Conservation (phyloP, 2,113 vertebrate genomes). For the Elgaria multicarinata region DNA sequence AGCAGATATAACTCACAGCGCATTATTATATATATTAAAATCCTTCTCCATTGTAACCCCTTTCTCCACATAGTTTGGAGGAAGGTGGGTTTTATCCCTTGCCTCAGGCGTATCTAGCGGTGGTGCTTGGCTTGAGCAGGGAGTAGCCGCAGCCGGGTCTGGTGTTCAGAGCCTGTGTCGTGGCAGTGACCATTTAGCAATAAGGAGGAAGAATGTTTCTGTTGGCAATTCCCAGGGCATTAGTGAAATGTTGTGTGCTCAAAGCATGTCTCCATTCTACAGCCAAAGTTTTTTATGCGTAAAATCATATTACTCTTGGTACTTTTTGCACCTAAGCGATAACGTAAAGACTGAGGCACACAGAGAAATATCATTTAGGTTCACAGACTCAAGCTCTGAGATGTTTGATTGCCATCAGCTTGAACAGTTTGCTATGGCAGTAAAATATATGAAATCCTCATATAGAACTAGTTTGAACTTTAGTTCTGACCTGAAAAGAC, state of each 20-base stretch:
- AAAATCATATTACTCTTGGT: not conserved
- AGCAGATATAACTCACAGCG: too few species aligned
- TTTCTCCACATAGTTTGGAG: too few species aligned
- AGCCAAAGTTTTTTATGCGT: not conserved
- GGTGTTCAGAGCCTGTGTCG: too few species aligned
- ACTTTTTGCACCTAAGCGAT: not conserved
- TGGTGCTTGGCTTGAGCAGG: too few species aligned
- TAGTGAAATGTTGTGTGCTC: not conserved
- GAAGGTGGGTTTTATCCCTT: too few species aligned
- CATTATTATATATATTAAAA: too few species aligned
- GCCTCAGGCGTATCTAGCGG: too few species aligned
- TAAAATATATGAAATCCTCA: not conserved
- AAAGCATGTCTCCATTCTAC: not conserved
- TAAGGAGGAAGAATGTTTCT: conserved; percentile 1
- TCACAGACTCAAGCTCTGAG: conserved; percentile 2
- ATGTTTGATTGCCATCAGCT: conserved; percentile 6
- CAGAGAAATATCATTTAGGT: not conserved
- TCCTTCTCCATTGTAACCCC: too few species aligned
- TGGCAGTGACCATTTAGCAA: too few species aligned
- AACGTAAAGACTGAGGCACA: conserved; percentile 2
- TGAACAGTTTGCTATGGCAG: not conserved
- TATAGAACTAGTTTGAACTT: conserved; percentile 8
- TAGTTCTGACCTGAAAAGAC: conserved; percentile 18
- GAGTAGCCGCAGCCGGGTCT: too few species aligned
- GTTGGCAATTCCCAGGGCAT: not conserved